Conservation (phyloP, 2,113 vertebrate genomes). For the Lampris incognitus region DNA sequence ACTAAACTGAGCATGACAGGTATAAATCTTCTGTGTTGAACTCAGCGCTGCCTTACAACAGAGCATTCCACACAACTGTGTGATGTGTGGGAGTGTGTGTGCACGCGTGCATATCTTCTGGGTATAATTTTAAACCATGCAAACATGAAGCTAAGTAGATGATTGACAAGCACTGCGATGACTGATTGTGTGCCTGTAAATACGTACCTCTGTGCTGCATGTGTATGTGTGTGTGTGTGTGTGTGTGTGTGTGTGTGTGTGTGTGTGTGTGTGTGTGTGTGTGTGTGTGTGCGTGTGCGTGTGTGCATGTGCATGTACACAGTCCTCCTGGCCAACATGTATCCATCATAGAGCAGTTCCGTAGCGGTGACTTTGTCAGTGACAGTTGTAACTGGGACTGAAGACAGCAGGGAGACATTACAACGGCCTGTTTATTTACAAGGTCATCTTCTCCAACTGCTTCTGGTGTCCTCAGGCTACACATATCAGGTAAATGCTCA, state of each 20-base stretch:
- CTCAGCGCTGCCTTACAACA: slow-evolving; percentile 44
- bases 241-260: background rate
- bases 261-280: slow-evolving; percentile 22
- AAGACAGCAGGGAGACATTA: slow-evolving; percentile 64
- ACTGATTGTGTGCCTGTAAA: slow-evolving; percentile 6
- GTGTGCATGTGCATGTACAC: slow-evolving; percentile 44
- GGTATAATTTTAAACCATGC: slow-evolving; percentile 9
- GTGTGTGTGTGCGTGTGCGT: slow-evolving; percentile 31
- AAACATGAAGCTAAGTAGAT: background rate
- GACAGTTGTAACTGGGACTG: slow-evolving; percentile 41
- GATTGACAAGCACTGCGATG: slow-evolving; percentile 36
- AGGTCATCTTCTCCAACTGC: slow-evolving; percentile 62
- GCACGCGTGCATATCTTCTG: slow-evolving; percentile 8
- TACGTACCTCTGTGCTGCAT: background rate
- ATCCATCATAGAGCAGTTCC: slow-evolving; percentile 35
- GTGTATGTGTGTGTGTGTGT: background rate
- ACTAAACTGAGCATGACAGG: slow-evolving; percentile 56
- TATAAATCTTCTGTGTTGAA: slow-evolving; percentile 60
- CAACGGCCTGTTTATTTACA: slow-evolving; percentile 71
- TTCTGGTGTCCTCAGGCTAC: slow-evolving; percentile 26
- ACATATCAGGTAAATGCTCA: slow-evolving; percentile 1
- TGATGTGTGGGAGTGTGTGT: slow-evolving; percentile 21
- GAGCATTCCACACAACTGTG: background rate
- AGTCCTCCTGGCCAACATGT: slow-evolving; percentile 23
- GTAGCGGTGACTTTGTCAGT: slow-evolving; percentile 37